These are phyloP conservation scores for Lophochroa leadbeateri DNA, from an alignment of 2,113 vertebrate genomes.

Conservation along the genomic window DNA sequence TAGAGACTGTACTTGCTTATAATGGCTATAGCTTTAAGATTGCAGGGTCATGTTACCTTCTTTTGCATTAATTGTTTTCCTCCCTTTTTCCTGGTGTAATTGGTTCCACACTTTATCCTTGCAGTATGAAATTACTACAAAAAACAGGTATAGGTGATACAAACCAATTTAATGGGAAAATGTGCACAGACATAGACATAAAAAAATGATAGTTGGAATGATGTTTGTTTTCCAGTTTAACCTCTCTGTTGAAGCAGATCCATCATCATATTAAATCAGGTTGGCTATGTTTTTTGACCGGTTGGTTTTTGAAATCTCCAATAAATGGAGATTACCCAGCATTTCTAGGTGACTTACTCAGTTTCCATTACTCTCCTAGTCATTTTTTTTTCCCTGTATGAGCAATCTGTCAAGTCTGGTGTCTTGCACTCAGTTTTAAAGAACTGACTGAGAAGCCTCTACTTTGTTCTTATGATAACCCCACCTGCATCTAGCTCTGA, in stretches of 20 bases:
- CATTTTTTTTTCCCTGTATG: not conserved
- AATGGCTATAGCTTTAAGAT: not conserved
- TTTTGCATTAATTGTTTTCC: not conserved
- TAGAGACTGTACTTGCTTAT: not conserved
- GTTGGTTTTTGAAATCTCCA: not conserved
- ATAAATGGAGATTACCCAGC: not conserved
- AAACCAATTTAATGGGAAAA: not conserved
- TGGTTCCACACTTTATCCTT: not conserved
- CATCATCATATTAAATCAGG: not conserved
- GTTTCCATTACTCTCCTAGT: not conserved
- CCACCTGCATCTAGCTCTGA: too few species aligned
- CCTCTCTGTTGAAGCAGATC: not conserved
- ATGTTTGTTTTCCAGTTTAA: not conserved
- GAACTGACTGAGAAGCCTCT: not conserved
- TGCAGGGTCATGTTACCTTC: not conserved
- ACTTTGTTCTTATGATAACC: not conserved
- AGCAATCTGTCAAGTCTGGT: not conserved
- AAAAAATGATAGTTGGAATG: not conserved
- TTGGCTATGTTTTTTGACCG: not conserved
- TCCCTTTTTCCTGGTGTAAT: not conserved
- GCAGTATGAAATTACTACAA: not conserved
- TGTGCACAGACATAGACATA: not conserved
- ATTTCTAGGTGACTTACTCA: not conserved
- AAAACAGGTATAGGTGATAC: not conserved
- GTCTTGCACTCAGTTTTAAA: not conserved